These are phyloP conservation scores for Chloroclysta siterata DNA, from an alignment of 2,888 invertebrate genomes.

Conservation along the genomic window DNA sequence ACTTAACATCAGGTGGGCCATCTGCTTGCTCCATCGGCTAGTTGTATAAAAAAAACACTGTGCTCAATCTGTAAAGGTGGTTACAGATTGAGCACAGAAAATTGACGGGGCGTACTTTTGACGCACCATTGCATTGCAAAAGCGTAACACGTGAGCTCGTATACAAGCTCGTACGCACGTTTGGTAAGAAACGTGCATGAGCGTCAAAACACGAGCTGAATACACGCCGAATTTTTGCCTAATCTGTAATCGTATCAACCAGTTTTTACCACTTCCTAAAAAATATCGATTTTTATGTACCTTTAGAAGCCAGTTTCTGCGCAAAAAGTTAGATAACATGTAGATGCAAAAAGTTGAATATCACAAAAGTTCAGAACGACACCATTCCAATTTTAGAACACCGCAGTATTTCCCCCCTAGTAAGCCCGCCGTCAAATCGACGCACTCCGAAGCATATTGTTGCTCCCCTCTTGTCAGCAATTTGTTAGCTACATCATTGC, in stretches of 20 bases:
- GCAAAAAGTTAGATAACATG: not conserved
- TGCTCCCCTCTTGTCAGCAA: conserved; percentile 53
- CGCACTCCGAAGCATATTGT: conserved; percentile 21
- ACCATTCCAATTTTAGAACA: conserved; percentile 24
- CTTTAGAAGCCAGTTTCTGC: not conserved
- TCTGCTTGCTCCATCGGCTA: no score
- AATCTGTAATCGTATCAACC: not conserved
- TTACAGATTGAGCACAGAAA: no score
- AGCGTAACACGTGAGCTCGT: no score
- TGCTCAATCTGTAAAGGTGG: no score
- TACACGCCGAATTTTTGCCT: not conserved
- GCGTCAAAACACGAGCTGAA: not conserved
- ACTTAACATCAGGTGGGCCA: no score
- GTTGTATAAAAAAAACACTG: no score
- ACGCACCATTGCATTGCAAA: no score
- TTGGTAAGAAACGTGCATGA: not conserved
- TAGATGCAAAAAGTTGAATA: conserved; percentile 3
- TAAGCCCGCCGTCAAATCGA: conserved; percentile 23
- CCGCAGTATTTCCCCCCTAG: conserved; percentile 11
- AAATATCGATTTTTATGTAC: not conserved
- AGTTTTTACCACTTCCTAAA: not conserved
- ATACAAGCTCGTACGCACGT: no score
- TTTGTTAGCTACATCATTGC: conserved; percentile 65
- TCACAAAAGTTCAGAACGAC: conserved; percentile 8
- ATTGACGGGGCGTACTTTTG: no score